A percentile compares a stretch with the other conserved stretches of the same genome.
These are phyloP conservation scores for Megaceryle maxima DNA, from an alignment of 2,113 vertebrate species.

Conservation along the genomic window DNA sequence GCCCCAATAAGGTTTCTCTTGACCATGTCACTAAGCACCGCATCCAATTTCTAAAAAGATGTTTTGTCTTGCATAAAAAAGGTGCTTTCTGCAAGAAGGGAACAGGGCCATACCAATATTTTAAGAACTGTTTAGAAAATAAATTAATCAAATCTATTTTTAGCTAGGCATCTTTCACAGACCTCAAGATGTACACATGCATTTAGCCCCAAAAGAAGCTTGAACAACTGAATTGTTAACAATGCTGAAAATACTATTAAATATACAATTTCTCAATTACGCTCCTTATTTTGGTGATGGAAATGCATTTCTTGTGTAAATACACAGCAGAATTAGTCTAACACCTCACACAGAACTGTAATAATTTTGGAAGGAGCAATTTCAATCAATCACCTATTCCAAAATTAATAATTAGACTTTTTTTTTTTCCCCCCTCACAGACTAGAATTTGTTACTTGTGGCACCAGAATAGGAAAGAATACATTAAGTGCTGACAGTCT, in stretches of 20 bases:
- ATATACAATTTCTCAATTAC: neutral
- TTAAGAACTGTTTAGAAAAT: neutral
- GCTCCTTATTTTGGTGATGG: neutral
- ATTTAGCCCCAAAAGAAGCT: neutral
- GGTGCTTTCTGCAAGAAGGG: neutral
- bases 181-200: neutral
- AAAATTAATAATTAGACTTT: neutral
- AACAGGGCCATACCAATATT: neutral
- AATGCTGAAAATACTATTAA: neutral
- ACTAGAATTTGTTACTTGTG: conserved; percentile 10
- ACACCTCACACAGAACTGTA: neutral
- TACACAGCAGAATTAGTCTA: neutral
- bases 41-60: neutral
- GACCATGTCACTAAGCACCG: no score
- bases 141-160: neutral
- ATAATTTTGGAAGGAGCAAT: neutral
- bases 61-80: neutral
- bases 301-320: neutral
- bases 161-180: neutral
- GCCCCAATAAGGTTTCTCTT: no score
- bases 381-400: neutral
- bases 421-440: neutral
- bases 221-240: neutral
- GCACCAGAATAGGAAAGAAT: neutral
- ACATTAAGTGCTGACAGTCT: conserved; percentile 32